phyloP scores from a whole-genome alignment of 2,888 invertebrate species.

The Xanthorhoe spadicearia region DNA sequence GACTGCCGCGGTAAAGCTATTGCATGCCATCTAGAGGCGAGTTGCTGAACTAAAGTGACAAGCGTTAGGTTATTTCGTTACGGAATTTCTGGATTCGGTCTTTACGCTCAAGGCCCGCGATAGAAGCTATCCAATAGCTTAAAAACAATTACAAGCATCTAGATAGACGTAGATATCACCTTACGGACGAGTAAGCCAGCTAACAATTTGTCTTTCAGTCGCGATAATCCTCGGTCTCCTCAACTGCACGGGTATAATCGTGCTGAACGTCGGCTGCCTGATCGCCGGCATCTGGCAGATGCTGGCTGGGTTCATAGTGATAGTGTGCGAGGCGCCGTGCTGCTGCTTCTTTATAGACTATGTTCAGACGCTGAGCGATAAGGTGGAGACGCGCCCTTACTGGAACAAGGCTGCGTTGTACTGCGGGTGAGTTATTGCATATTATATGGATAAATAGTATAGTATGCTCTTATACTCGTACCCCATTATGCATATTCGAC shows the following conservation, averaged over 20 bases:
- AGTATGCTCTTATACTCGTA: no score
- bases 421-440: conserved; percentile 92
- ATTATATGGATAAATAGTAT: no score
- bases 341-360: conserved; percentile 98
- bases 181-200: not conserved
- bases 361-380: conserved; percentile 93
- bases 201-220: conserved; percentile 83
- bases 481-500: no score
- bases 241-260: conserved; percentile 88
- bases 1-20: no score
- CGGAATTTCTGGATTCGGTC: no score
- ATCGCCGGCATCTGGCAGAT: conserved; percentile 94
- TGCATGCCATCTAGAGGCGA: no score
- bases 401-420: conserved; percentile 96
- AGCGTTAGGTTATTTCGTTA: no score
- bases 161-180: not conserved
- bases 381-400: conserved; percentile 92
- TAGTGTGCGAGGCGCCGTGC: conserved; percentile 97
- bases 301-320: conserved; percentile 93
- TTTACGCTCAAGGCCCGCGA: no score
- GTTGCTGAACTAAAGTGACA: no score
- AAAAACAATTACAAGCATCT: no score
- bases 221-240: conserved; percentile 92
- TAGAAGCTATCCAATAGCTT: no score
- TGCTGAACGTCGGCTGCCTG: conserved; percentile 87